Conservation (phyloP, 1,140 invertebrate species). For the Drosophila bocki region DNA sequence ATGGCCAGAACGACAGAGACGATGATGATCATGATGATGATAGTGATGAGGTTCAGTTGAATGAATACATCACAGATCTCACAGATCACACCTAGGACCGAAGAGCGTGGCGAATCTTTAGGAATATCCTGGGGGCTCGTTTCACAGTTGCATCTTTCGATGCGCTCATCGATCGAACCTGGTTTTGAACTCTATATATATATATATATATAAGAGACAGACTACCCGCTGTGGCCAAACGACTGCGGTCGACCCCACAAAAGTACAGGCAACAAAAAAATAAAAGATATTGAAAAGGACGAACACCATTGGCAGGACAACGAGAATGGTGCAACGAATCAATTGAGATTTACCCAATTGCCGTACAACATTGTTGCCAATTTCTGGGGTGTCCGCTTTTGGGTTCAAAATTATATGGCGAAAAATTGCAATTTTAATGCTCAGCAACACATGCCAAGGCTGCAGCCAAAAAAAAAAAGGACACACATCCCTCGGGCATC, state of each 20-base stretch:
- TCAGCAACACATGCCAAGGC: conserved; percentile 53
- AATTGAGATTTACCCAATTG: conserved; percentile 57
- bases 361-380: conserved; percentile 48
- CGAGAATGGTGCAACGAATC: conserved; percentile 74
- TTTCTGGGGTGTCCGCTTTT: conserved; percentile 20
- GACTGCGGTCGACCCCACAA: conserved; percentile 74
- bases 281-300: no score
- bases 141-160: conserved; percentile 28
- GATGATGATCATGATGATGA: conserved; percentile 6
- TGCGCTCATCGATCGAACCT: conserved; percentile 58
- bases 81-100: conserved; percentile 28
- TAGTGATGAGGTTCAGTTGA: conserved; percentile 16
- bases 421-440: conserved; percentile 76
- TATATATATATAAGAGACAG: neutral
- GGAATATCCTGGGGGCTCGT: conserved; percentile 10
- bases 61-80: conserved; percentile 66
- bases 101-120: conserved; percentile 17
- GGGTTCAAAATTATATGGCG: conserved; percentile 62
- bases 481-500: conserved; percentile 27
- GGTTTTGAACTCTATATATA: conserved; percentile 12
- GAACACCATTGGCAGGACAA: neutral
- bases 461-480: conserved; percentile 20
- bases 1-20: conserved; percentile 20
- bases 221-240: conserved; percentile 76
- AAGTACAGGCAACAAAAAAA: conserved; percentile 19